phyloP scores from a whole-genome alignment of 2,797 vertebrate genomes.

The Pteronotus mesoamericanus region DNA sequence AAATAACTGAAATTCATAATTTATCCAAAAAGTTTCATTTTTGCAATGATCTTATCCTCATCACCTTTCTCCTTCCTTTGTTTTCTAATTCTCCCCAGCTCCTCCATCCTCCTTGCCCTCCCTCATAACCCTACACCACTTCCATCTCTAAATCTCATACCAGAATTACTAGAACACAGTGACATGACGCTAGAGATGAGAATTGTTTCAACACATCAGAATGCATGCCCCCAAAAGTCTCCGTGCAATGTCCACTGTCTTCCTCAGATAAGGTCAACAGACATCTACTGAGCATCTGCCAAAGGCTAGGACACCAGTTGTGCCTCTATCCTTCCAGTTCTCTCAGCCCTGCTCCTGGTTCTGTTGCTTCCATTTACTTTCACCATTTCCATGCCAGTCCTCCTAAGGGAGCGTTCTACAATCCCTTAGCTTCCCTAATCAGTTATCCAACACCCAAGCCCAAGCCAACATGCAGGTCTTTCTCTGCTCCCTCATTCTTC shows the following conservation, averaged over 20 bases:
- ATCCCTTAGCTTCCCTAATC: background rate
- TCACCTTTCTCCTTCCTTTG: background rate
- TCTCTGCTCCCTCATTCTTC: background rate
- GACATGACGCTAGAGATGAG: background rate
- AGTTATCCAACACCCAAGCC: background rate
- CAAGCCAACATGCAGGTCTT: background rate
- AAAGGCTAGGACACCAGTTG: background rate
- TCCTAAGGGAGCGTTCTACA: background rate
- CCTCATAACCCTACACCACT: background rate
- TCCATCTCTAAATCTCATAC: background rate
- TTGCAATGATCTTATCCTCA: background rate
- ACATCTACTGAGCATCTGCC: background rate
- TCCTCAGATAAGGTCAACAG: background rate
- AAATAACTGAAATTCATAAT: background rate
- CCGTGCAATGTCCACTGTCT: background rate
- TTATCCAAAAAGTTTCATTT: background rate
- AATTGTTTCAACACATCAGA: background rate
- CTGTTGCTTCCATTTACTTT: background rate
- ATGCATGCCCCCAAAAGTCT: background rate
- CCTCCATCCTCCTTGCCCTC: background rate
- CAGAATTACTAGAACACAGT: background rate
- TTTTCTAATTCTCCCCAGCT: background rate
- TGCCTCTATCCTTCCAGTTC: background rate
- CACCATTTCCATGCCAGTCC: background rate
- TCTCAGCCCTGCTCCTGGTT: background rate